Percentiles rank a stretch among this genome's conserved stretches.
Evolutionary conservation across 2,113 vertebrate species (phyloP).

Genomic region (Formicarius rufipectus): DNA sequence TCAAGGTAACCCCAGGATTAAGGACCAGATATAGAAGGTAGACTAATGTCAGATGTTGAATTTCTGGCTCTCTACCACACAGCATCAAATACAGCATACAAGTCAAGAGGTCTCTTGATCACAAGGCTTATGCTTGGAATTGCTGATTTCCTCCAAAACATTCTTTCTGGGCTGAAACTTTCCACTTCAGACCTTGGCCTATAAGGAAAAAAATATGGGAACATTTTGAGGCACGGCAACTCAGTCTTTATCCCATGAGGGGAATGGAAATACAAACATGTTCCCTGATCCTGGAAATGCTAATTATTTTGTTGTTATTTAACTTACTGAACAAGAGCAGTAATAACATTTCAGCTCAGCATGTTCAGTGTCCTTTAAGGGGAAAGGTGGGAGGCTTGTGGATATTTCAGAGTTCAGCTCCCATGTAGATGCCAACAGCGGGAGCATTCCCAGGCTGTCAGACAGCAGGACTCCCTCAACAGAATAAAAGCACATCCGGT

Average conservation of each 20-base stretch:
- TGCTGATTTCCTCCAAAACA: not conserved
- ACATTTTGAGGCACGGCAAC: not conserved
- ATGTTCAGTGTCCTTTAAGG: conserved; percentile 1
- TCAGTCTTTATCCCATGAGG: not conserved
- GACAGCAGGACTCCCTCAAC: not conserved
- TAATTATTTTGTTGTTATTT: conserved; percentile 27
- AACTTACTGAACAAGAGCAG: conserved; percentile 4
- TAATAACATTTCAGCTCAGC: conserved; percentile 32
- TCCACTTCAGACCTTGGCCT: not conserved
- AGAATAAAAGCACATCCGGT: not conserved
- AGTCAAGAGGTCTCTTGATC: not conserved
- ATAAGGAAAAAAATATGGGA: not conserved
- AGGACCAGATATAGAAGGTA: not conserved
- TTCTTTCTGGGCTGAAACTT: not conserved
- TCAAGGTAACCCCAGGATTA: not conserved
- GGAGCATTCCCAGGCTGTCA: conserved; percentile 30
- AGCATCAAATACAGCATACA: not conserved
- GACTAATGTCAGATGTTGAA: not conserved
- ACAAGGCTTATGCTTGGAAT: not conserved
- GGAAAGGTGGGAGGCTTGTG: conserved; percentile 50
- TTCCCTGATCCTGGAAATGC: conserved; percentile 16
- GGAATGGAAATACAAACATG: conserved; percentile 15
- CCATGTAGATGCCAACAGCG: not conserved
- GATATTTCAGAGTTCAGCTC: conserved; percentile 43
- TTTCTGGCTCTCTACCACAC: not conserved